Percentiles rank a stretch among this genome's conserved stretches.
These are phyloP conservation scores for Chironomus tepperi DNA, from an alignment of 1,140 invertebrate genomes.

Conservation along the genomic window DNA sequence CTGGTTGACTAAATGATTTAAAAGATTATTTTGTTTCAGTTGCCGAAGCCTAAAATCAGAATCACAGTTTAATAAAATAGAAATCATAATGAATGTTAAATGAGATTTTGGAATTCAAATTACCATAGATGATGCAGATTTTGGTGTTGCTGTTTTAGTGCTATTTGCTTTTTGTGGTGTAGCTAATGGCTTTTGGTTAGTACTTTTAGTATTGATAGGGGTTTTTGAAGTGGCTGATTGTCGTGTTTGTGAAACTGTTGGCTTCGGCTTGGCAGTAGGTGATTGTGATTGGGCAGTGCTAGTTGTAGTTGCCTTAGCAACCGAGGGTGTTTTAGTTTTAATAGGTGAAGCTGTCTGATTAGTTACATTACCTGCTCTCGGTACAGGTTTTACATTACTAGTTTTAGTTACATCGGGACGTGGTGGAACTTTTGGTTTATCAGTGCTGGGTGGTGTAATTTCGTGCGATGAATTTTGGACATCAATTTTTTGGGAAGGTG, in stretches of 20 bases:
- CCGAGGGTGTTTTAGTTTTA: background rate
- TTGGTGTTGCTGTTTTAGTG: background rate
- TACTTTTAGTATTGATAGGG: background rate
- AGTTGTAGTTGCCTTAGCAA: background rate
- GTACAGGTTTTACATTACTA: background rate
- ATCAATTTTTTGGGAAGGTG: background rate
- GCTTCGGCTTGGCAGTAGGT: background rate
- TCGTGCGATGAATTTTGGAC: background rate
- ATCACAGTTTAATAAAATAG: background rate
- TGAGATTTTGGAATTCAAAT: background rate
- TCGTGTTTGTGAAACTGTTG: background rate
- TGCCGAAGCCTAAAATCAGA: background rate
- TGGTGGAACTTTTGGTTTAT: conserved; percentile 16
- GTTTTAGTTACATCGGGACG: background rate
- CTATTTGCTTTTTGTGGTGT: background rate
- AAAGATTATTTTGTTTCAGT: background rate
- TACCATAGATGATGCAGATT: background rate
- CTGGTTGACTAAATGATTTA: conserved; percentile 16
- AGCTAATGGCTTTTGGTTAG: background rate
- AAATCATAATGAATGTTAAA: background rate
- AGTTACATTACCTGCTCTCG: background rate
- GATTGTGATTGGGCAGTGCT: background rate
- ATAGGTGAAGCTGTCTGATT: background rate
- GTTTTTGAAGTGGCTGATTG: background rate
- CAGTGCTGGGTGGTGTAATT: background rate